A percentile compares a stretch with the other conserved stretches of the same genome.
These are phyloP conservation scores for Hydrocynus forskahlii DNA, from an alignment of 2,797 vertebrate species.

Conservation along the genomic window DNA sequence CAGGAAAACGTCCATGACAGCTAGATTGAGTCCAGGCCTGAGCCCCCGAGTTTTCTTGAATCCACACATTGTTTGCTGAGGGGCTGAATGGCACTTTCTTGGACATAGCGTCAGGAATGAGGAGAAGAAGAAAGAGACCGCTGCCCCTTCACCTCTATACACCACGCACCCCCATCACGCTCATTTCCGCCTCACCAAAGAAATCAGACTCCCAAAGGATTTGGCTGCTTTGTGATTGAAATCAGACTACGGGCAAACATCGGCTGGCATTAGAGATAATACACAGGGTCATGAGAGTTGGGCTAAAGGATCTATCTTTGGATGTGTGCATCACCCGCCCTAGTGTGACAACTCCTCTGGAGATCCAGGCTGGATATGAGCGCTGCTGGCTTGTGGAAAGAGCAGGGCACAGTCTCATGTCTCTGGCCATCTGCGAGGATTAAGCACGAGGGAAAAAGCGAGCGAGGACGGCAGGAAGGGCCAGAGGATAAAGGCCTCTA, in stretches of 20 bases:
- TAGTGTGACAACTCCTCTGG: slow-evolving; percentile 30
- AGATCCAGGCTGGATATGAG: slow-evolving; percentile 27
- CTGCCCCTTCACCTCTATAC: slow-evolving; percentile 35
- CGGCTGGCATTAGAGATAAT: slow-evolving; percentile 25
- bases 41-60: slow-evolving; percentile 39
- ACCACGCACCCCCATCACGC: slow-evolving; percentile 18
- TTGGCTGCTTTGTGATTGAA: slow-evolving; percentile 50
- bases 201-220: slow-evolving; percentile 50
- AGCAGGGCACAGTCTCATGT: slow-evolving; percentile 48
- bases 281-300: slow-evolving; percentile 32
- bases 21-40: slow-evolving; percentile 55
- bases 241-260: slow-evolving; percentile 40
- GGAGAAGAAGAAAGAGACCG: slow-evolving; percentile 41
- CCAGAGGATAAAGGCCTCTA: slow-evolving; percentile 54
- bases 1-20: slow-evolving; percentile 51
- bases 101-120: slow-evolving; percentile 40
- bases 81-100: slow-evolving; percentile 51
- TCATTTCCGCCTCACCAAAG: slow-evolving; percentile 50
- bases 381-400: slow-evolving; percentile 39
- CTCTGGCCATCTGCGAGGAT: slow-evolving; percentile 55
- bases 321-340: slow-evolving; percentile 42
- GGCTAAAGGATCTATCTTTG: slow-evolving; percentile 55
- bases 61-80: slow-evolving; percentile 49
- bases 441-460: slow-evolving; percentile 52
- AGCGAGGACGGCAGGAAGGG: slow-evolving; percentile 32